Percentiles rank a stretch among this genome's conserved stretches.
phyloP scores from a whole-genome alignment of 2,888 invertebrate species.

The Callimorpha dominula region DNA sequence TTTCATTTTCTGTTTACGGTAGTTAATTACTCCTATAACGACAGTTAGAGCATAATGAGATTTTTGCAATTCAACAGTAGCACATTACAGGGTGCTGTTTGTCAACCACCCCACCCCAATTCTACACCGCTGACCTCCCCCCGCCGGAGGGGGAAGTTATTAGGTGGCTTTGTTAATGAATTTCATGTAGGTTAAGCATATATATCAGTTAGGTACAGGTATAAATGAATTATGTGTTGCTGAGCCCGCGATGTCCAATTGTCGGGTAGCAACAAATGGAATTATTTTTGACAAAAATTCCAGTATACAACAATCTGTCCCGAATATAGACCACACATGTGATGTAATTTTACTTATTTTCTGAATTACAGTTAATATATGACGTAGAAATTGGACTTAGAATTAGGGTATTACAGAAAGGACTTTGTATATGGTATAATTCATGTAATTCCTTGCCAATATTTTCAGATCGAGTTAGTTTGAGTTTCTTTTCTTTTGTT shows the following conservation, averaged over 20 bases:
- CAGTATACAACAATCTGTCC: not conserved
- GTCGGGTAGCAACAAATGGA: constrained; percentile 24
- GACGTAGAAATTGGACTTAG: too few relatives aligned
- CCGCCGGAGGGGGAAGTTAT: constrained; percentile 67
- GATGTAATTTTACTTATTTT: not conserved
- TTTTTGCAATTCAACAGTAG: constrained; percentile 86
- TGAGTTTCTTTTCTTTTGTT: too few relatives aligned
- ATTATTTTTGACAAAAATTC: constrained; percentile 13
- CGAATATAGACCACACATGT: too few relatives aligned
- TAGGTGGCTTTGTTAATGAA: constrained; percentile 78
- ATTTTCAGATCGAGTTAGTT: too few relatives aligned
- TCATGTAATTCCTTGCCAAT: too few relatives aligned
- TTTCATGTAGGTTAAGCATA: constrained; percentile 66
- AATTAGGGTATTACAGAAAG: too few relatives aligned
- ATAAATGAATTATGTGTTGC: constrained; percentile 54
- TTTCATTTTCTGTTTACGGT: constrained; percentile 55
- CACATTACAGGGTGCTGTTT: constrained; percentile 82
- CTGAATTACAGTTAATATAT: too few relatives aligned
- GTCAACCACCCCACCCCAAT: constrained; percentile 62
- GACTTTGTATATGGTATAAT: too few relatives aligned
- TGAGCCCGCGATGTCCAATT: constrained; percentile 46
- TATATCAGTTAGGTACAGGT: constrained; percentile 51
- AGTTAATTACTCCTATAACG: constrained; percentile 86
- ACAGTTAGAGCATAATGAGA: constrained; percentile 86
- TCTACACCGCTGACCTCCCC: constrained; percentile 47